Percentiles rank a stretch among this genome's conserved stretches.
These are phyloP conservation scores for Xylocopa sonorina DNA, from an alignment of 1,140 invertebrate genomes.

Conservation along the genomic window DNA sequence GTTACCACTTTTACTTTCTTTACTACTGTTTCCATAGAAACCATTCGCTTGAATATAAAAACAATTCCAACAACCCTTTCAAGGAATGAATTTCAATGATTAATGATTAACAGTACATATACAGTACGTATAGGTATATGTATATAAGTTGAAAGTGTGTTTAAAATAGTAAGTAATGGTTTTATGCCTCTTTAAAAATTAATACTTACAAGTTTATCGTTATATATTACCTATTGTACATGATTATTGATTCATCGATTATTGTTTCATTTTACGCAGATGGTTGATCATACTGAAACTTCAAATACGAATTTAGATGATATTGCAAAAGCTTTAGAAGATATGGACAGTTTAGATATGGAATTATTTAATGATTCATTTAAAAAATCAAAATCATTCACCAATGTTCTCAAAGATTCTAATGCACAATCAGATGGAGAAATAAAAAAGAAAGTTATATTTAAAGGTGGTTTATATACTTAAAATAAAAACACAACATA, in stretches of 20 bases:
- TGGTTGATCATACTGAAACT: constrained; percentile 19
- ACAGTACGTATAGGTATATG: no score
- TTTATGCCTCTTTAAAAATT: no score
- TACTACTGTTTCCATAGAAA: constrained; percentile 8
- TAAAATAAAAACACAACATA: background rate
- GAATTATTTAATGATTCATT: constrained; percentile 35
- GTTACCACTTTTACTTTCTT: background rate
- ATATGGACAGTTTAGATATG: constrained; percentile 42
- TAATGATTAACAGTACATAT: no score
- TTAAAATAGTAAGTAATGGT: no score
- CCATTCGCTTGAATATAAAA: background rate
- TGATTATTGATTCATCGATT: background rate
- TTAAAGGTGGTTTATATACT: constrained; percentile 62
- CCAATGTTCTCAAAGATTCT: constrained; percentile 24
- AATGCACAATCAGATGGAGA: constrained; percentile 15
- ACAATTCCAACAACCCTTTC: background rate
- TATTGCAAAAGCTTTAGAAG: constrained; percentile 39
- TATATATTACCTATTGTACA: background rate
- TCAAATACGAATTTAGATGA: constrained; percentile 30
- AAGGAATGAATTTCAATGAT: background rate
- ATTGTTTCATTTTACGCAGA: background rate
- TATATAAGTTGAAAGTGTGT: no score
- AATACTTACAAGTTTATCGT: no score
- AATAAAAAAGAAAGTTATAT: constrained; percentile 65
- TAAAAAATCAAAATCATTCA: constrained; percentile 37